phyloP scores from a whole-genome alignment of 2,797 vertebrate species.

The Megalops cyprinoides region DNA sequence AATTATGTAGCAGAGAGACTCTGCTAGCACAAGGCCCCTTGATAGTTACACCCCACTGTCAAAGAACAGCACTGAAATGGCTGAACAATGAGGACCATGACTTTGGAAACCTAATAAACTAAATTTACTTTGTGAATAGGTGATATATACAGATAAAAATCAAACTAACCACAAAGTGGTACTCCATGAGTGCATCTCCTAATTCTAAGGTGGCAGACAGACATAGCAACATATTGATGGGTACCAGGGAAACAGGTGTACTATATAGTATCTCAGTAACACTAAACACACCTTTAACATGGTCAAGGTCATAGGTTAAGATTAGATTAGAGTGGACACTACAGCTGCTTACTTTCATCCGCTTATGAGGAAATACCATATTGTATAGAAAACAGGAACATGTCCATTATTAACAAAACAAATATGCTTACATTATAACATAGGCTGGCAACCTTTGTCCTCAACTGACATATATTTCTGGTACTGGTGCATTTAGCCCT shows the following conservation, averaged over 20 bases:
- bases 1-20: not conserved
- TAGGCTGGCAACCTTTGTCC: too few relatives aligned
- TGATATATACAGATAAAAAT: not conserved
- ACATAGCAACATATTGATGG: too few relatives aligned
- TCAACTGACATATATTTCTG: too few relatives aligned
- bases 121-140: not conserved
- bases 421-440: not conserved
- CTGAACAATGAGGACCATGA: not conserved
- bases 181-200: too few relatives aligned
- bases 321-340: too few relatives aligned
- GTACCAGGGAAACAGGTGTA: too few relatives aligned
- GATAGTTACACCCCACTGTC: not conserved
- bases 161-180: too few relatives aligned
- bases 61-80: not conserved
- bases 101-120: not conserved
- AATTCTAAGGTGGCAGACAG: too few relatives aligned
- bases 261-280: too few relatives aligned
- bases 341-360: not conserved
- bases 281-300: too few relatives aligned
- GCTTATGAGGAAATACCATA: not conserved
- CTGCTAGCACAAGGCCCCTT: not conserved
- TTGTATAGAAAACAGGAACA: slow-evolving; percentile 1
- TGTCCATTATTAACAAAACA: not conserved
- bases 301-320: too few relatives aligned
- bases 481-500: too few relatives aligned